These are phyloP conservation scores for Candoia aspera DNA, from an alignment of 2,113 vertebrate species.

Conservation along the genomic window DNA sequence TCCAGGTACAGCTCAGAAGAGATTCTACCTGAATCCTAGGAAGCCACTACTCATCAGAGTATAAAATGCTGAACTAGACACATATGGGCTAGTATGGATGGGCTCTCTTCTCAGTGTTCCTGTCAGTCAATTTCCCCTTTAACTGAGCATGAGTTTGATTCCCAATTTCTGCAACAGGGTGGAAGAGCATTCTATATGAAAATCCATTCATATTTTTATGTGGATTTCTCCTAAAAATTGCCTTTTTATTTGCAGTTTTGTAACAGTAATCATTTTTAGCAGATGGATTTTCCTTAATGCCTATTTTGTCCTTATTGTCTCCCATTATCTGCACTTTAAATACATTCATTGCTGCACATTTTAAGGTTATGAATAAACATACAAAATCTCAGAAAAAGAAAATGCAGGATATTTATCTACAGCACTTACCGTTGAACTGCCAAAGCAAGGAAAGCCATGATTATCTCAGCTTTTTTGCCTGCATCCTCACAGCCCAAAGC, in stretches of 20 bases:
- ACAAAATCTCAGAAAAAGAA: neutral
- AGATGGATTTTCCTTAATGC: neutral
- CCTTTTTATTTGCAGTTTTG: neutral
- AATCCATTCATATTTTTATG: neutral
- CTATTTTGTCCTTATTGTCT: neutral
- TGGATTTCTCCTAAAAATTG: neutral
- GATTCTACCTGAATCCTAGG: neutral
- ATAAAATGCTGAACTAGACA: neutral
- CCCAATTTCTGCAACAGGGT: neutral
- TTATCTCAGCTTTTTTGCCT: constrained; percentile 58
- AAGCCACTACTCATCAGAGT: neutral
- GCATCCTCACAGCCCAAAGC: constrained; percentile 39
- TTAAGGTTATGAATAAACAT: neutral
- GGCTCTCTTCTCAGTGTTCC: neutral
- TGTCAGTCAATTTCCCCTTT: neutral
- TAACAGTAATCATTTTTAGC: neutral
- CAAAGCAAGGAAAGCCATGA: constrained; percentile 82
- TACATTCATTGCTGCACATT: neutral
- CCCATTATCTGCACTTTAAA: neutral
- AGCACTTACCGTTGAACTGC: constrained; percentile 84
- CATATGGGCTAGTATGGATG: neutral
- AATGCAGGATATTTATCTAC: neutral
- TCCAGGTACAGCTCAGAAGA: neutral
- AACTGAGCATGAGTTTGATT: neutral
- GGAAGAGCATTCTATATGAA: neutral